A percentile compares a stretch with the other conserved stretches of the same genome.
Conservation (phyloP, 2,888 invertebrate species). For the Corythucha ciliata region DNA sequence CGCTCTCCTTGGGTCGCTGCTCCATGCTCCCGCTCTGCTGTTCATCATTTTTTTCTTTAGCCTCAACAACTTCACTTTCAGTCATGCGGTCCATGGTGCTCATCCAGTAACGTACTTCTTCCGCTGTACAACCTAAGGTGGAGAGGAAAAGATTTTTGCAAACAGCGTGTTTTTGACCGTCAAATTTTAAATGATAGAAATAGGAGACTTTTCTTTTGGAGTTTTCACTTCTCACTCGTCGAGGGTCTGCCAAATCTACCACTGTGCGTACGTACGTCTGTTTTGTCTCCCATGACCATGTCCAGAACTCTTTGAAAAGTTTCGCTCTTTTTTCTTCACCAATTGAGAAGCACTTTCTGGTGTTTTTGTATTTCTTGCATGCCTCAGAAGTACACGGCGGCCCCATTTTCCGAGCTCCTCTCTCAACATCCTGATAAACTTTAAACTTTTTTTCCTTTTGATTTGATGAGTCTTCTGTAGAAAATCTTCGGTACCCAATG, state of each 20-base stretch:
- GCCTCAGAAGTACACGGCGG: background rate
- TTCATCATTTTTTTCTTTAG: no score
- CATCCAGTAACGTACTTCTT: constrained; percentile 16
- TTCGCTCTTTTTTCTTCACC: background rate
- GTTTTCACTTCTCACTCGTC: background rate
- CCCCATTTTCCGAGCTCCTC: background rate
- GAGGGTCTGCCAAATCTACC: background rate
- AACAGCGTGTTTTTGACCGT: background rate
- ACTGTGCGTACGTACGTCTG: background rate
- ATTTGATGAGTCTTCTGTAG: constrained; percentile 3
- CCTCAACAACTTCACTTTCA: constrained; percentile 2
- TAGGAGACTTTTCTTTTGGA: background rate
- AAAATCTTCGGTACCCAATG: background rate
- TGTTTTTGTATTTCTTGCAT: background rate
- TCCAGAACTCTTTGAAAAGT: constrained; percentile 4
- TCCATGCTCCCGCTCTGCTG: no score
- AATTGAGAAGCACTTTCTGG: background rate
- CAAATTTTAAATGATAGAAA: background rate
- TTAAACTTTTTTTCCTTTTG: background rate
- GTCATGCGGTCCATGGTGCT: background rate
- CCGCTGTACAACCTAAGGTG: constrained; percentile 9
- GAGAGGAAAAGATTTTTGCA: constrained; percentile 7
- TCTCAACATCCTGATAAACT: background rate
- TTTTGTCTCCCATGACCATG: background rate
- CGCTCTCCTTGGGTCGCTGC: no score